Evolutionary conservation across 2,888 invertebrate species (phyloP), one percentile per base, ranked within the genome.

Genomic region (Portevinia maculata): DNA sequence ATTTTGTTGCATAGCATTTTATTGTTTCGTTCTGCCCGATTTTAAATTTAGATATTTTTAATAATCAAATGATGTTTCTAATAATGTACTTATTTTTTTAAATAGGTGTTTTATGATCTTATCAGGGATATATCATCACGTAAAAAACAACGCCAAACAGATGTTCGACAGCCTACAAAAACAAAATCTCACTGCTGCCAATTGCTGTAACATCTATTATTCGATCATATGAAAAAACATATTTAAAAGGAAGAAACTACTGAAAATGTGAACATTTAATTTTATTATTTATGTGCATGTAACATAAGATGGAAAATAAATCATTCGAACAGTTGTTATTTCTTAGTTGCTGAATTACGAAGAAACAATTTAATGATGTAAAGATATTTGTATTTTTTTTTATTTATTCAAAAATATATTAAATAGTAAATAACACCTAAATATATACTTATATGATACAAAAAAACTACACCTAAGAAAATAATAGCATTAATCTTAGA

Each of bases 61-160:
- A 19, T 19, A 11, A 19, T 30, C n/a, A 13, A 34, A 52, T 48
- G n/a, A 6, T 13, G 21, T 46, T 30, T 46, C 13, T 32, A 57
- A 44, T 8, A 64, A 60, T 67, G 24, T 5, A 44, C 9, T 37
- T 28, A 6, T 55, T 37, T 21, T 67, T 78, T 62, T 44, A 41
- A 46, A 83, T 79, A 91, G 91, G 91, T 91, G 86, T 91, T 91
- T 89, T 91, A 90, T 87, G 91, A 91, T 89, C 89, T 91, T 86
- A 90, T 91, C 90, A 90, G 89, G 88, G 90, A 91, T 88, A 90
- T 91, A 86, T 89, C 90, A 88, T 88, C 89, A 87, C 90, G 90
- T 86, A 91, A 91, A 86, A 90, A 90, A 87, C 89, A 89, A 87
- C 90, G 90, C 88, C 89, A 90, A 87, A 89, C 89, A 86, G 90